These are phyloP conservation scores for Phalera bucephala DNA, from an alignment of 2,888 invertebrate genomes.

Conservation along the genomic window DNA sequence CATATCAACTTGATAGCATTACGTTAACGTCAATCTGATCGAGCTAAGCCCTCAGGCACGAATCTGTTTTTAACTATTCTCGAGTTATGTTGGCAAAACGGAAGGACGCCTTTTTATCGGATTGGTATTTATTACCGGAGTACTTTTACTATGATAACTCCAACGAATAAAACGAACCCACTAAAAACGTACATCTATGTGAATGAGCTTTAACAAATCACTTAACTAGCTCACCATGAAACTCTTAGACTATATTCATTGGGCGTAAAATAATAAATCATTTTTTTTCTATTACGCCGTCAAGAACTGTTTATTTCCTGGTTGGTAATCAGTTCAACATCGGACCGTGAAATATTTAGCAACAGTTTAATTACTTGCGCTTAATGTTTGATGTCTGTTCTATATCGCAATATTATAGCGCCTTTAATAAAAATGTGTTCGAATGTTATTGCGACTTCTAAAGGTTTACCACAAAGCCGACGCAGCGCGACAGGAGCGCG, in stretches of 20 bases:
- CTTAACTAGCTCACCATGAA: conserved; percentile 8
- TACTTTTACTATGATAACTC: too few relatives aligned
- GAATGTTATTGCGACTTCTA: neutral
- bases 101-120: too few relatives aligned
- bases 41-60: too few relatives aligned
- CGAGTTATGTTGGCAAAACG: too few relatives aligned
- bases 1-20: too few relatives aligned
- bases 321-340: conserved; percentile 29
- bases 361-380: conserved; percentile 37
- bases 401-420: conserved; percentile 20
- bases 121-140: too few relatives aligned
- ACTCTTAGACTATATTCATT: too few relatives aligned
- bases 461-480: too few relatives aligned
- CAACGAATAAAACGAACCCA: conserved; percentile 4
- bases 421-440: conserved; percentile 29
- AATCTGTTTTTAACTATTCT: too few relatives aligned
- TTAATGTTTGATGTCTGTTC: conserved; percentile 25
- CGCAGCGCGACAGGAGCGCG: too few relatives aligned
- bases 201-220: conserved; percentile 21
- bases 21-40: too few relatives aligned
- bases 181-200: too few relatives aligned
- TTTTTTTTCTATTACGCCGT: conserved; percentile 6
- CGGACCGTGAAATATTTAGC: conserved; percentile 50
- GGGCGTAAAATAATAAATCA: conserved; percentile 3
- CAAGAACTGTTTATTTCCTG: conserved; percentile 18